Percentiles rank a stretch among this genome's conserved stretches.
phyloP scores from a whole-genome alignment of 2,888 invertebrate genomes.

The Alviniconcha strummeri region DNA sequence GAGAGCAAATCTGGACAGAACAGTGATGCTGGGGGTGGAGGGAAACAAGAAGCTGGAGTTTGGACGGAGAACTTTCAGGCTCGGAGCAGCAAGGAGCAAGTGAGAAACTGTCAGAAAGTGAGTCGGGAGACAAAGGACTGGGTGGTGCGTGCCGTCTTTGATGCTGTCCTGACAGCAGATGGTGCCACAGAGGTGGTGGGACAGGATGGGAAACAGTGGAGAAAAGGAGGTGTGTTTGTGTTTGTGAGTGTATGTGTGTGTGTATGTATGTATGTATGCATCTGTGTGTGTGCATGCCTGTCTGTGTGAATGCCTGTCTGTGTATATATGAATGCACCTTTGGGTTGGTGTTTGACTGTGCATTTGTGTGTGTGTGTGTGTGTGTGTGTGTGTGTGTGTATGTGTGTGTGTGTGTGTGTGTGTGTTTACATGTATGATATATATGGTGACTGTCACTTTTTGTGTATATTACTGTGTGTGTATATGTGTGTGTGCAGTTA shows the following conservation, averaged over 20 bases:
- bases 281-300: too few species aligned
- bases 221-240: conserved; percentile 60
- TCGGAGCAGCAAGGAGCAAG: conserved; percentile 79
- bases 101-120: conserved; percentile 90
- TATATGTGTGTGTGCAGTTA: background rate
- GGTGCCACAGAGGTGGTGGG: conserved; percentile 41
- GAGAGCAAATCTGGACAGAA: background rate
- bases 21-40: background rate
- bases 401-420: too few species aligned
- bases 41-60: background rate
- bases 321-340: too few species aligned
- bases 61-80: conserved; percentile 64
- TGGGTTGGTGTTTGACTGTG: too few species aligned
- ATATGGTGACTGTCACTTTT: background rate
- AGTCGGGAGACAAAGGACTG: conserved; percentile 79
- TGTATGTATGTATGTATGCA: too few species aligned
- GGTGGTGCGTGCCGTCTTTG: conserved; percentile 81
- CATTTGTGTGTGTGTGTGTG: too few species aligned
- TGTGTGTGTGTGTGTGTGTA: too few species aligned
- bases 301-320: too few species aligned
- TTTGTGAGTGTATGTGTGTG: too few species aligned
- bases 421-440: too few species aligned
- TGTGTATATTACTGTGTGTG: background rate
- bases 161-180: conserved; percentile 76
- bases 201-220: conserved; percentile 61